Evolutionary conservation across 2,888 invertebrate species (phyloP).

Genomic region (Drosophila helvetica): DNA sequence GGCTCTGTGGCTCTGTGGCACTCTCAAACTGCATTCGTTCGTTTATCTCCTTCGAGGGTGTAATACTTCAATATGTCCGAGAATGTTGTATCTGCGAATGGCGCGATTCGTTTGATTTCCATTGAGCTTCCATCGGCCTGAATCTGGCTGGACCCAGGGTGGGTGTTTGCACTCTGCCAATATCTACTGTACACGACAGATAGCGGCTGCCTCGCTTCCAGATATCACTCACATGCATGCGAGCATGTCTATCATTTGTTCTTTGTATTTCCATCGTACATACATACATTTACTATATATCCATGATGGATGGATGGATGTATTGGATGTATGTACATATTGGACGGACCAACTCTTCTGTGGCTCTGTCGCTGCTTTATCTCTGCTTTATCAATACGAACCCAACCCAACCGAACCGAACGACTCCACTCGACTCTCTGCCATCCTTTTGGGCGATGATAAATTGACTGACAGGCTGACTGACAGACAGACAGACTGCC

Average conservation of each 20-base stretch:
- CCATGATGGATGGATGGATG: conserved; percentile 18
- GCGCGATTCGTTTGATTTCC: too few relatives aligned
- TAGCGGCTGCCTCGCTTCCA: conserved; percentile 23
- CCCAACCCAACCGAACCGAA: too few relatives aligned
- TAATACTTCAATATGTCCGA: too few relatives aligned
- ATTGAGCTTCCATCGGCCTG: too few relatives aligned
- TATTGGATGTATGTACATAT: background rate
- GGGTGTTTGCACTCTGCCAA: conserved; percentile 7
- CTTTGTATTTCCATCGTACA: conserved; percentile 8
- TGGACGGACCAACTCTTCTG: conserved; percentile 10
- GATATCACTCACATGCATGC: background rate
- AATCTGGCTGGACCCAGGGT: background rate
- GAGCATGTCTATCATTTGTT: background rate
- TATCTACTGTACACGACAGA: conserved; percentile 39
- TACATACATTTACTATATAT: conserved; percentile 13
- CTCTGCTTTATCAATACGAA: conserved; percentile 45
- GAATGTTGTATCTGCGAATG: background rate
- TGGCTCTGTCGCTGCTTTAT: conserved; percentile 1
- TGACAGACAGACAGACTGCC: conserved; percentile 40
- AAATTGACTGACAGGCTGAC: conserved; percentile 45
- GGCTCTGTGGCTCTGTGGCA: background rate
- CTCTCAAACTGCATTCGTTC: conserved; percentile 23
- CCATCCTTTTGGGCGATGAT: conserved; percentile 47
- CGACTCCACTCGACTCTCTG: background rate
- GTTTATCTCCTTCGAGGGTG: too few relatives aligned